A percentile compares a stretch with the other conserved stretches of the same genome.
These are phyloP conservation scores for Drosophila heteroneura DNA, from an alignment of 2,888 invertebrate genomes.

Conservation along the genomic window DNA sequence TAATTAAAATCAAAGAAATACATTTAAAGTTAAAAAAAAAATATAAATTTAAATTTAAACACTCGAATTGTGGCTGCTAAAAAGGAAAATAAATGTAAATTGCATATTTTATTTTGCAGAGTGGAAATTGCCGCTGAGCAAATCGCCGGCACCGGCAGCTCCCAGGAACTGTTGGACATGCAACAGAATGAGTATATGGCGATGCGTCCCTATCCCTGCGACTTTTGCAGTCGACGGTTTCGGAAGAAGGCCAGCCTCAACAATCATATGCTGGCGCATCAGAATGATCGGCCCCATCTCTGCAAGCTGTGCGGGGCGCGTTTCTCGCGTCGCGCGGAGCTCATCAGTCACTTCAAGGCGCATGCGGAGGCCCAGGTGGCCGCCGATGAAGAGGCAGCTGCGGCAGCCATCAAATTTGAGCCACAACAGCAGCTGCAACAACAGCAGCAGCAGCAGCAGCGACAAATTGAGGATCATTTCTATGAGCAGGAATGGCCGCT, in stretches of 20 bases:
- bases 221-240: constrained; percentile 93
- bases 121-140: constrained; percentile 90
- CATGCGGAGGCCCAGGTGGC: constrained; percentile 91
- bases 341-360: constrained; percentile 93
- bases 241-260: constrained; percentile 93
- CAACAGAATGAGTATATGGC: constrained; percentile 91
- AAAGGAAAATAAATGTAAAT: neutral
- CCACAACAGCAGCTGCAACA: constrained; percentile 44
- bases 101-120: constrained; percentile 82
- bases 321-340: constrained; percentile 91
- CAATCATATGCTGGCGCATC: constrained; percentile 95
- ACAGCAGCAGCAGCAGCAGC: constrained; percentile 57
- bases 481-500: constrained; percentile 83
- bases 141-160: constrained; percentile 85
- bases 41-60: no score
- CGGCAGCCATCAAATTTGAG: constrained; percentile 61
- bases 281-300: constrained; percentile 92
- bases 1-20: neutral
- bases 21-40: neutral
- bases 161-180: constrained; percentile 87
- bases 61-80: no score
- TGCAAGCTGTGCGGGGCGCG: constrained; percentile 93
- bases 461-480: constrained; percentile 79
- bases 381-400: constrained; percentile 71
- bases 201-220: constrained; percentile 92